Conservation (phyloP, 2,797 vertebrate species). For the Dicrostonyx torquatus region DNA sequence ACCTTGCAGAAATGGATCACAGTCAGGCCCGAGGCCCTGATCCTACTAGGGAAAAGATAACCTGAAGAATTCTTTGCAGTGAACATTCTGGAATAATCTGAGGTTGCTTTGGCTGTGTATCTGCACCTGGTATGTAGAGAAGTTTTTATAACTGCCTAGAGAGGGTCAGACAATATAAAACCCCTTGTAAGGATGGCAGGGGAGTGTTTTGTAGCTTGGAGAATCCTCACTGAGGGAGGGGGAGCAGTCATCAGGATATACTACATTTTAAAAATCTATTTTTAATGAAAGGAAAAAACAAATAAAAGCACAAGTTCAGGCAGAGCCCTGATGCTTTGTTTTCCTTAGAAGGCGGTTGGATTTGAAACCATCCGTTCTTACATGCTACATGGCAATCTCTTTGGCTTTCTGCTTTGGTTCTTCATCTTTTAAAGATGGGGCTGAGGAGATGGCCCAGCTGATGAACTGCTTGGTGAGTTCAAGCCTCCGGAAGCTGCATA, state of each 20-base stretch:
- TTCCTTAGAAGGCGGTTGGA: not conserved
- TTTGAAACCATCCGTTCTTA: not conserved
- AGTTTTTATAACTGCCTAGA: not conserved
- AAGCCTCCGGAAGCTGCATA: not conserved
- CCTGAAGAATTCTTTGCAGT: not conserved
- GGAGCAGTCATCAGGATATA: not conserved
- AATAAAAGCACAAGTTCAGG: not conserved
- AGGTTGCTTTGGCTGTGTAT: not conserved
- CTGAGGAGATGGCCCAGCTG: not conserved
- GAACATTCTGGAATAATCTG: not conserved
- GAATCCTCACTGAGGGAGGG: not conserved
- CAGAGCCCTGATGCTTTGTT: not conserved
- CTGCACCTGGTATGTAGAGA: not conserved
- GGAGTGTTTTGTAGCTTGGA: not conserved
- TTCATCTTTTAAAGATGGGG: not conserved
- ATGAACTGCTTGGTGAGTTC: not conserved
- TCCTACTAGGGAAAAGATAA: not conserved
- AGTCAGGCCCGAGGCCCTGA: not conserved
- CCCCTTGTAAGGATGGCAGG: not conserved
- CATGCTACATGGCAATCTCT: not conserved
- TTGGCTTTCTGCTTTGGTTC: not conserved
- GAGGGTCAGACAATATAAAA: not conserved
- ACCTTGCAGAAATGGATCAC: conserved; percentile 10
- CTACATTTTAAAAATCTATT: not conserved
- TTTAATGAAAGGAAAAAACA: not conserved